These are phyloP conservation scores for Machaerirhynchus nigripectus DNA, from an alignment of 2,113 vertebrate species.

Conservation along the genomic window DNA sequence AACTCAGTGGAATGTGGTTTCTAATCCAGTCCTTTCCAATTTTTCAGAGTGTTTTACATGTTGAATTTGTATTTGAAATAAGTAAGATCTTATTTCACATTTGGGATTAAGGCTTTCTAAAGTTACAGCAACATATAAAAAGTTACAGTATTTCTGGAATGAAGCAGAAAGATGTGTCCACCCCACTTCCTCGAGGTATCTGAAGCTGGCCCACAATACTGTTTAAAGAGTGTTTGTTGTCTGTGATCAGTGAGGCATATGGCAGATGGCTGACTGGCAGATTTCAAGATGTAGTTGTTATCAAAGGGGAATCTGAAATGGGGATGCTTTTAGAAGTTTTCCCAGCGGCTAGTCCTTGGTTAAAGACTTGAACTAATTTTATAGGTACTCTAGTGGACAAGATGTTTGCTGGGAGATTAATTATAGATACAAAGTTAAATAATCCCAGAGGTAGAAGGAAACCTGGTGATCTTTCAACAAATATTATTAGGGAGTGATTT, in stretches of 20 bases:
- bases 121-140: not conserved
- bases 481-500: not conserved
- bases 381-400: not conserved
- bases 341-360: not conserved
- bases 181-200: not conserved
- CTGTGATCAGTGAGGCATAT: not conserved
- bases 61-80: slow-evolving; percentile 1
- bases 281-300: not conserved
- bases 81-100: not conserved
- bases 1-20: not conserved
- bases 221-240: not conserved
- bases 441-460: not conserved
- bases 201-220: not conserved
- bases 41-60: not conserved
- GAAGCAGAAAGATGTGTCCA: not conserved
- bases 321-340: not conserved
- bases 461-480: not conserved
- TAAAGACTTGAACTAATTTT: not conserved
- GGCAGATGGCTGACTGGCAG: not conserved
- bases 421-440: not conserved
- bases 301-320: not conserved
- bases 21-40: not conserved
- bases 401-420: not conserved
- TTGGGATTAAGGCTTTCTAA: not conserved
- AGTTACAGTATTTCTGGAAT: not conserved